These are phyloP conservation scores for Lipophrys pholis DNA, from an alignment of 2,113 vertebrate genomes.

Conservation along the genomic window DNA sequence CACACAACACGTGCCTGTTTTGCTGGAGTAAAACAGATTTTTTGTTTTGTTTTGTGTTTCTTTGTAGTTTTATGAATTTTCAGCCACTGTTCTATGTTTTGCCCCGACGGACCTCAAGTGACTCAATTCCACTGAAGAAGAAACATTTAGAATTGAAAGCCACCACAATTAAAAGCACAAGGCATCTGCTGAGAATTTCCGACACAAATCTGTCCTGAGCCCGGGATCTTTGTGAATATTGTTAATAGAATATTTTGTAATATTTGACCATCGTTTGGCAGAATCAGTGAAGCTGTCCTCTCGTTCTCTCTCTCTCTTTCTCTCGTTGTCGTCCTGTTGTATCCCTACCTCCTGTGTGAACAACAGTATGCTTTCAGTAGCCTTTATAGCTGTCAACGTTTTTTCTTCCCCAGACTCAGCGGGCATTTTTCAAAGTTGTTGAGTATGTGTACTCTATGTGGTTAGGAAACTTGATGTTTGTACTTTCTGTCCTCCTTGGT, in stretches of 20 bases:
- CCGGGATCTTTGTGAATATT: slow-evolving; percentile 84
- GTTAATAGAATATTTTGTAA: slow-evolving; percentile 89
- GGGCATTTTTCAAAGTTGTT: slow-evolving; percentile 78
- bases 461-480: slow-evolving; percentile 82
- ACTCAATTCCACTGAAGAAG: slow-evolving; percentile 45
- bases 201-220: slow-evolving; percentile 76
- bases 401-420: slow-evolving; percentile 72
- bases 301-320: slow-evolving; percentile 55
- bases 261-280: slow-evolving; percentile 86
- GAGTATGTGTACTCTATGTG: slow-evolving; percentile 80
- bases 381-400: slow-evolving; percentile 79
- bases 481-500: slow-evolving; percentile 80
- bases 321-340: slow-evolving; percentile 78
- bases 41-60: slow-evolving; percentile 50
- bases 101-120: slow-evolving; percentile 58
- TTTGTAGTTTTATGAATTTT: slow-evolving; percentile 40
- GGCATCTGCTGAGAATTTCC: slow-evolving; percentile 78
- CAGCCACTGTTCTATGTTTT: background rate
- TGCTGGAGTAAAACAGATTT: slow-evolving; percentile 50
- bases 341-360: slow-evolving; percentile 75
- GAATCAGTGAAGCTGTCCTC: slow-evolving; percentile 83
- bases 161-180: slow-evolving; percentile 81
- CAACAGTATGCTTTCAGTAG: slow-evolving; percentile 79
- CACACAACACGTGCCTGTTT: slow-evolving; percentile 81
- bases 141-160: slow-evolving; percentile 51